Evolutionary conservation across 2,888 invertebrate species (phyloP).

Genomic region (Limulus polyphemus): DNA sequence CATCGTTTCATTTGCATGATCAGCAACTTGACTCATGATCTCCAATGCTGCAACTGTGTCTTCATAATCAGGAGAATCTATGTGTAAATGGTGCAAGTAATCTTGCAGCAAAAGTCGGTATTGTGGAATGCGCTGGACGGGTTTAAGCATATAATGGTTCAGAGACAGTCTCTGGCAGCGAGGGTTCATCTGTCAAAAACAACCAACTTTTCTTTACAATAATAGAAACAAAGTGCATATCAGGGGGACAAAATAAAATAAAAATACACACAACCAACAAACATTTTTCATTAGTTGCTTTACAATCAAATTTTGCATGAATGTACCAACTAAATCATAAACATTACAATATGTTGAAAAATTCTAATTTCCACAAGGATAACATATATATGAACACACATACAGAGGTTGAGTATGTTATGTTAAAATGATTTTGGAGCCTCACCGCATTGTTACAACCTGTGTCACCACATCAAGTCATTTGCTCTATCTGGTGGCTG

Average conservation of each 20-base stretch:
- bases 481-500: too few species aligned
- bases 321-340: too few species aligned
- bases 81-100: constrained; percentile 45
- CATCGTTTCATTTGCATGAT: constrained; percentile 46
- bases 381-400: too few species aligned
- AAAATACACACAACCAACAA: background rate
- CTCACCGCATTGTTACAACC: too few species aligned
- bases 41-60: constrained; percentile 46
- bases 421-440: too few species aligned
- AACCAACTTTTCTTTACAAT: background rate
- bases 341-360: too few species aligned
- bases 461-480: too few species aligned
- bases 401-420: too few species aligned
- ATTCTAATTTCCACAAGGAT: too few species aligned
- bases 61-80: constrained; percentile 42
- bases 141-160: constrained; percentile 53
- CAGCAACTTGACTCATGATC: constrained; percentile 46
- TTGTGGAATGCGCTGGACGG: constrained; percentile 53
- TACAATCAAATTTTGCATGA: too few species aligned
- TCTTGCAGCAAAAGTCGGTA: constrained; percentile 49
- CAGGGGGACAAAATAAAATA: background rate
- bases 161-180: constrained; percentile 42
- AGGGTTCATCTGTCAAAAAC: constrained; percentile 13
- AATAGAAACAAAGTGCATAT: constrained; percentile 16
- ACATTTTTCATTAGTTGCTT: too few species aligned